phyloP scores from a whole-genome alignment of 1,140 invertebrate genomes.

The Lordiphosa collinella region DNA sequence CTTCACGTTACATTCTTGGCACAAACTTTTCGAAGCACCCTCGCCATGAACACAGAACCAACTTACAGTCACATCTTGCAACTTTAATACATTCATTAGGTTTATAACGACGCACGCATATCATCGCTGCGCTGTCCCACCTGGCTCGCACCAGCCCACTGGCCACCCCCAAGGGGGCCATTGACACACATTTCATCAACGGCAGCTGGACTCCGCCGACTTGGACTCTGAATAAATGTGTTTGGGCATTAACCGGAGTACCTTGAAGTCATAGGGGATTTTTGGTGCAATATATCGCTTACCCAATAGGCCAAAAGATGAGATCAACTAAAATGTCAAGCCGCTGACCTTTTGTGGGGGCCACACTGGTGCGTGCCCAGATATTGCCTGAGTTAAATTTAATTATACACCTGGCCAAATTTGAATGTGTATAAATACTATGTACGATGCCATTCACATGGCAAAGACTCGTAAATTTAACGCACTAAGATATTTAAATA shows the following conservation, averaged over 20 bases:
- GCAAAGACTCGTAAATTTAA: conserved; percentile 65
- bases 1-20: not conserved
- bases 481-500: conserved; percentile 75
- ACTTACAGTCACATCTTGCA: conserved; percentile 45
- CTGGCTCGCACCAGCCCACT: not conserved
- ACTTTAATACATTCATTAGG: conserved; percentile 73
- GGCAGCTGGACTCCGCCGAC: conserved; percentile 17
- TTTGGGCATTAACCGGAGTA: conserved; percentile 20
- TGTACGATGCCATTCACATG: conserved; percentile 30
- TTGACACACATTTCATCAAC: conserved; percentile 61
- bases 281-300: conserved; percentile 25
- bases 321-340: conserved; percentile 36
- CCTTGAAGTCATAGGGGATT: conserved; percentile 13
- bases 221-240: conserved; percentile 26
- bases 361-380: conserved; percentile 35
- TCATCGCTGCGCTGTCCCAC: conserved; percentile 13
- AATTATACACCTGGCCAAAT: conserved; percentile 70
- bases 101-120: conserved; percentile 59
- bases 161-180: conserved; percentile 49
- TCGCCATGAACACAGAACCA: not conserved
- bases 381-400: conserved; percentile 51
- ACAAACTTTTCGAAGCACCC: not conserved
- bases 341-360: conserved; percentile 20
- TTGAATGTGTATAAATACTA: conserved; percentile 48
- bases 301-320: conserved; percentile 2